Base-by-base conservation (phyloP, 2,797 vertebrate species). In the Xiphorhynchus erythropygius region DNA sequence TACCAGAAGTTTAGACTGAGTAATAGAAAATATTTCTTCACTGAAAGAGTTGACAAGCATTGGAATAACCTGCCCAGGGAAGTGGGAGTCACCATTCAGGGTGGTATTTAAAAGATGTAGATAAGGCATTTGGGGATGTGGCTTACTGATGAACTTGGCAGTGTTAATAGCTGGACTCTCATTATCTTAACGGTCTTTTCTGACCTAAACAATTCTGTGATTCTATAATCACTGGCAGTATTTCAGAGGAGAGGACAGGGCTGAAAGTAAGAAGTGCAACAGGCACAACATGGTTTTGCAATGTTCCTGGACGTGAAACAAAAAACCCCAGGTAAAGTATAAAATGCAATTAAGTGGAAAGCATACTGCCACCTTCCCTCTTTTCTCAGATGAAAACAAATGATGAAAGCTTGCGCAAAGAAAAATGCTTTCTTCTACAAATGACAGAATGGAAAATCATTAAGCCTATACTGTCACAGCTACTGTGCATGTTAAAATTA, bases 251-350 rank as follows among this genome's bases (percentile, higher is more conserved):
- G 28, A 59, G 9, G 5, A 53, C 13, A 56, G 19, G 2, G 2
- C 5, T 2, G 1, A 33, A 84, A 46, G 15, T 6, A 30, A 77
- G 50, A 71, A 69, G 18, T 5, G 5, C 1, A 1, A n/a, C 28
- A 46, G 68, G 39, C 8, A 0, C 55, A 74, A 42, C 0, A 0
- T 1, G 0, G 25, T 63, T 76, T 50, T 56, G 50, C 71, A 81
- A 32, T 3, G 16, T 50, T 79, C 65, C 70, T n/a, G 14, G 19
- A 52, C 1, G 1, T 24, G 21, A 68, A 84, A 62, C 22, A 7
- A 0, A 79, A 33, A 12, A 11, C 15, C 32, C 33, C 3, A 14
- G 1, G 13, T 16, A 37, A 90, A 86, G 13, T 17, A 52, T 10
- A 59, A 50, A 57, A 37, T 0, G 3, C 18, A 56, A 32, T 78